Percentiles rank a stretch among this genome's conserved stretches.
These are phyloP conservation scores for Lonchura striata DNA, from an alignment of 2,113 vertebrate species.

Conservation along the genomic window DNA sequence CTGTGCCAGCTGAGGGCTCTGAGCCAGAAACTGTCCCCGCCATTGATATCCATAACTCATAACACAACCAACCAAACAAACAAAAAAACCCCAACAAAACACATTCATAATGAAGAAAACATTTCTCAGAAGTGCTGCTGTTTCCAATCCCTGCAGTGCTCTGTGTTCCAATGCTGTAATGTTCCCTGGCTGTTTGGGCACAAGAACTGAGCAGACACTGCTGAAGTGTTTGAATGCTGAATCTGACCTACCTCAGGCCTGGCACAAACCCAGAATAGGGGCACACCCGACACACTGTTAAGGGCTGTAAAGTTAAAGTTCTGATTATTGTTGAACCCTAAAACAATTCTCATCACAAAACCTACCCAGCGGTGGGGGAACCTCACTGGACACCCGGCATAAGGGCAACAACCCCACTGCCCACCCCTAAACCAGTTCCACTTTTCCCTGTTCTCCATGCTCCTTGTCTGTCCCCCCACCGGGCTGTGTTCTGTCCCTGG, in stretches of 20 bases:
- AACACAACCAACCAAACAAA: background rate
- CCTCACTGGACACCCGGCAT: background rate
- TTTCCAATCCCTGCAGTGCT: background rate
- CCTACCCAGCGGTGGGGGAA: background rate
- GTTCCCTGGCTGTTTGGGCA: background rate
- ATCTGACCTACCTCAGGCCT: background rate
- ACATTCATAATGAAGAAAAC: background rate
- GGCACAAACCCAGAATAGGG: background rate
- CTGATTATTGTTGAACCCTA: background rate
- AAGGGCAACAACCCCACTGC: background rate
- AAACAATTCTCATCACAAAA: background rate
- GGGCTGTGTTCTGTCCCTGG: background rate
- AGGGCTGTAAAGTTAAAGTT: background rate
- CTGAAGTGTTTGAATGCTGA: background rate
- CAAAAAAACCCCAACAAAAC: background rate
- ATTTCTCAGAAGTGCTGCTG: constrained; percentile 5
- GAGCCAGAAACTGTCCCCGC: background rate
- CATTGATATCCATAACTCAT: background rate
- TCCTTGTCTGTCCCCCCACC: background rate
- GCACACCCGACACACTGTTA: background rate
- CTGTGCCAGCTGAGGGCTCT: background rate
- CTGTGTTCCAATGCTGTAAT: background rate
- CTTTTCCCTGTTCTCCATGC: background rate
- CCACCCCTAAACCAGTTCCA: background rate
- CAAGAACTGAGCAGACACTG: background rate